phyloP scores from a whole-genome alignment of 1,140 invertebrate genomes.

The Cherax destructor region DNA sequence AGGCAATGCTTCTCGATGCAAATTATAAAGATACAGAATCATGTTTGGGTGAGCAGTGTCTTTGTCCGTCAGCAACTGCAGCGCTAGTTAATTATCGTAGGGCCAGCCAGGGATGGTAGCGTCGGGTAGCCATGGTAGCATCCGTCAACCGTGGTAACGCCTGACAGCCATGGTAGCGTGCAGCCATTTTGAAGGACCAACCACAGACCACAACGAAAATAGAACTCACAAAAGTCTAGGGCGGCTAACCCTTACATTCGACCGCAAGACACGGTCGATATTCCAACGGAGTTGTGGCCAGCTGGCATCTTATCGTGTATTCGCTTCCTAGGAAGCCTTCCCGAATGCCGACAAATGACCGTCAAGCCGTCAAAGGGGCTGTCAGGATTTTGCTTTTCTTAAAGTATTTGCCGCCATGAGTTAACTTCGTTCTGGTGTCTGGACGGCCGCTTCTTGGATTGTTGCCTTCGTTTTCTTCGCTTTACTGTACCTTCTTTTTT shows the following conservation, averaged over 20 bases:
- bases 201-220: constrained; percentile 2
- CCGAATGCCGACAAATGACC: not conserved
- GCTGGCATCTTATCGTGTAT: not conserved
- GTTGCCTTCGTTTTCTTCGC: too few relatives aligned
- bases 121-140: too few relatives aligned
- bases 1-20: too few relatives aligned
- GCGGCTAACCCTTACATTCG: not conserved
- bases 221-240: not conserved
- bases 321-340: not conserved
- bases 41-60: too few relatives aligned
- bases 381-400: too few relatives aligned
- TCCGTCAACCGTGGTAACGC: too few relatives aligned
- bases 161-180: too few relatives aligned
- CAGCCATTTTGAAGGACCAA: not conserved
- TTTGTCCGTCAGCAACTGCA: too few relatives aligned
- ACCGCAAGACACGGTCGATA: not conserved
- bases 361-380: not conserved
- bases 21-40: too few relatives aligned
- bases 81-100: too few relatives aligned
- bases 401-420: not conserved
- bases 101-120: too few relatives aligned
- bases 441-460: not conserved
- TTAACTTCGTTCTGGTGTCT: not conserved
- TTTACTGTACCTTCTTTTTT: too few relatives aligned
- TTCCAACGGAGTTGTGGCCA: not conserved